Evolutionary conservation across 2,888 invertebrate genomes (phyloP).

Genomic region (Melanotus villosus): DNA sequence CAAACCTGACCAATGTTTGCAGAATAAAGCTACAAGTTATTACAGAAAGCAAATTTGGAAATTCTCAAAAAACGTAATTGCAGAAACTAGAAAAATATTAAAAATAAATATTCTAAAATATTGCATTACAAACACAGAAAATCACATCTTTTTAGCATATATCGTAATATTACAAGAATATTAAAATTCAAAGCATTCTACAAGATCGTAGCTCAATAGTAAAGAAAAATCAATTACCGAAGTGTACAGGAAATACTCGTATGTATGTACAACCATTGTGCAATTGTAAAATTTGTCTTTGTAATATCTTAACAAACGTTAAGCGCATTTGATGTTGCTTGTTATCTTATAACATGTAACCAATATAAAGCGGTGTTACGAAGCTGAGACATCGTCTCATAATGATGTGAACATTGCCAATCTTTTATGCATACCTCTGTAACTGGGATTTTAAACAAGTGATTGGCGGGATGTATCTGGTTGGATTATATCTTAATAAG

Average conservation of each 20-base stretch:
- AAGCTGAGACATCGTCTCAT: neutral
- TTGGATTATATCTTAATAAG: slow-evolving; percentile 30
- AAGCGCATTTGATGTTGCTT: slow-evolving; percentile 33
- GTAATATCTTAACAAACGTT: slow-evolving; percentile 26
- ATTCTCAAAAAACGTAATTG: too few relatives aligned
- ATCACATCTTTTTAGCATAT: too few relatives aligned
- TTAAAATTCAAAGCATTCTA: too few relatives aligned
- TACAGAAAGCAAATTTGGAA: too few relatives aligned
- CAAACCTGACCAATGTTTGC: too few relatives aligned
- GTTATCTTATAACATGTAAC: slow-evolving; percentile 34
- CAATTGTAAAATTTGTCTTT: slow-evolving; percentile 39
- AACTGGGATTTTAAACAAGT: neutral
- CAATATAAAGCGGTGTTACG: slow-evolving; percentile 20
- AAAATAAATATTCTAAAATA: too few relatives aligned
- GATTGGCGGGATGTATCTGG: slow-evolving; percentile 25
- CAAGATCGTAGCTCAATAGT: slow-evolving; percentile 22
- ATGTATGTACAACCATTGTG: slow-evolving; percentile 27
- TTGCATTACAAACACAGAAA: too few relatives aligned
- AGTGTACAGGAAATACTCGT: slow-evolving; percentile 28
- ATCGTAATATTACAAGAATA: too few relatives aligned
- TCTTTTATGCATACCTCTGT: neutral
- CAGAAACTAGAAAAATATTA: too few relatives aligned
- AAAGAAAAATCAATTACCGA: slow-evolving; percentile 20
- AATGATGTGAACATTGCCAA: too few relatives aligned
- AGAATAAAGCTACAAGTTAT: too few relatives aligned